A percentile compares a stretch with the other conserved stretches of the same genome.
These are phyloP conservation scores for Sus cebifrons DNA, from an alignment of 2,797 vertebrate species.

Conservation along the genomic window DNA sequence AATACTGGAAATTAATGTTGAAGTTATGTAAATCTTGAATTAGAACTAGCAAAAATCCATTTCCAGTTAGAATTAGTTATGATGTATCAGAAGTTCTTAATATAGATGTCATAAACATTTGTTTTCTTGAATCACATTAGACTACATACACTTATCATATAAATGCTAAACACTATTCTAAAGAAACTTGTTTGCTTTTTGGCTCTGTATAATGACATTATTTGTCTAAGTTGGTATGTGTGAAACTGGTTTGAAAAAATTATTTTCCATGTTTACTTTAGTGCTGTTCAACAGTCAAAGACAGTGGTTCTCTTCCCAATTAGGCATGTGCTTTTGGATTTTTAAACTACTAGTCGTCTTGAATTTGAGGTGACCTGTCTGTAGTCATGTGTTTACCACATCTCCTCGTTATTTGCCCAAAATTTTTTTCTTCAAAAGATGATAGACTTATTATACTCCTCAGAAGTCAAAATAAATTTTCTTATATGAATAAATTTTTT, in stretches of 20 bases:
- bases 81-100: constrained; percentile 22
- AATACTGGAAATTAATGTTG: constrained; percentile 19
- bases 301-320: not conserved
- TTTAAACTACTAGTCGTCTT: constrained; percentile 40
- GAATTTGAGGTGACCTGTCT: constrained; percentile 37
- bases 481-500: not conserved
- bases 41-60: constrained; percentile 27
- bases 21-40: not conserved
- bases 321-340: constrained; percentile 34
- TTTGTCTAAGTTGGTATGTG: constrained; percentile 37
- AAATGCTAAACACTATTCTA: constrained; percentile 34
- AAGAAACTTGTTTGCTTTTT: not conserved
- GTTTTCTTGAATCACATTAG: not conserved
- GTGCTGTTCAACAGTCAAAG: not conserved
- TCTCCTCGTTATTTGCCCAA: not conserved
- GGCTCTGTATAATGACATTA: not conserved
- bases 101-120: not conserved
- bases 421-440: not conserved
- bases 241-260: not conserved
- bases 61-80: constrained; percentile 52
- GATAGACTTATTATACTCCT: not conserved
- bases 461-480: constrained; percentile 45
- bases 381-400: not conserved
- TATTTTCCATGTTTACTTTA: constrained; percentile 22
- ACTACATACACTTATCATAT: not conserved